These are phyloP conservation scores for Peromyscus attwateri DNA, from an alignment of 2,797 vertebrate genomes.

Conservation along the genomic window DNA sequence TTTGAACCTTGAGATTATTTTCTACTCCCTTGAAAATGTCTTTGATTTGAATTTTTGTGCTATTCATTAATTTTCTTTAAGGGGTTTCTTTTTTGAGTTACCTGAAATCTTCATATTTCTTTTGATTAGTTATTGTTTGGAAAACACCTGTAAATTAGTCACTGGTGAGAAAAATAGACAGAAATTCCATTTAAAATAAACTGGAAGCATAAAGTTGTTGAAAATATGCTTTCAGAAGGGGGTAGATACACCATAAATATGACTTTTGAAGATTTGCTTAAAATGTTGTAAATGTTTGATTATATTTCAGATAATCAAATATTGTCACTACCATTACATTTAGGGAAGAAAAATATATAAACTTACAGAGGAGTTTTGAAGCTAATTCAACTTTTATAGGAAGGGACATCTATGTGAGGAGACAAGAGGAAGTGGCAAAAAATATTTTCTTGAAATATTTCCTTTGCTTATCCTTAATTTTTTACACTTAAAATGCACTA, in stretches of 20 bases:
- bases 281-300: neutral
- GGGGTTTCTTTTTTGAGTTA: neutral
- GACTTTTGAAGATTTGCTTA: neutral
- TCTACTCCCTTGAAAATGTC: neutral
- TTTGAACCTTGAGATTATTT: neutral
- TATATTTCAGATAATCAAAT: slow-evolving; percentile 43
- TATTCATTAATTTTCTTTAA: neutral
- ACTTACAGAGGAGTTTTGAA: neutral
- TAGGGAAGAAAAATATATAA: slow-evolving; percentile 15
- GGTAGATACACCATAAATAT: neutral
- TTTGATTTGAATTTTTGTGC: neutral
- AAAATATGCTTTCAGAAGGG: slow-evolving; percentile 26
- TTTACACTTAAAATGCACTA: slow-evolving; percentile 54
- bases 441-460: slow-evolving; percentile 48
- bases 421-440: neutral
- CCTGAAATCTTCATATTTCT: neutral
- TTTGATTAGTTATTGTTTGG: neutral
- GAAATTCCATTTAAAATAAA: neutral
- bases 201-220: neutral
- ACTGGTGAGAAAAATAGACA: neutral
- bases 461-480: slow-evolving; percentile 56
- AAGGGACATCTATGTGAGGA: neutral
- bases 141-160: neutral
- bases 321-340: neutral
- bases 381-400: slow-evolving; percentile 40